A percentile compares a stretch with the other conserved stretches of the same genome.
These are phyloP conservation scores for Idris sp. DNA, from an alignment of 1,140 invertebrate species.

Conservation along the genomic window DNA sequence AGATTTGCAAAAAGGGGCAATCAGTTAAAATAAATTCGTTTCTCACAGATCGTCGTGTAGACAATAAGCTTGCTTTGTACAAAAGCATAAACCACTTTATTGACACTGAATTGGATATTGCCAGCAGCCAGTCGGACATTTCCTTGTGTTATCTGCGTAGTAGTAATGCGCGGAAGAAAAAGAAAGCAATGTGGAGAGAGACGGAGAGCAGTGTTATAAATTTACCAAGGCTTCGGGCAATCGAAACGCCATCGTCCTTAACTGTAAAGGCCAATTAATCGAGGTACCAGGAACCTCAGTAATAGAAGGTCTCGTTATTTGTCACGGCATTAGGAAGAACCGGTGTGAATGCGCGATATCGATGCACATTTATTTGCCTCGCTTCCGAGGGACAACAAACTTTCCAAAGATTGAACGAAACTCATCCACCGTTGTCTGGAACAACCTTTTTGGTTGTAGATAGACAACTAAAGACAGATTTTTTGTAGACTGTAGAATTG, in stretches of 20 bases:
- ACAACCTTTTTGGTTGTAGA: too few relatives aligned
- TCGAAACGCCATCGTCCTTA: slow-evolving; percentile 63
- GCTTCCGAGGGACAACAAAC: slow-evolving; percentile 54
- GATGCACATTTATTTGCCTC: slow-evolving; percentile 58
- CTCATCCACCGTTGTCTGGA: slow-evolving; percentile 26
- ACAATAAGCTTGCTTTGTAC: slow-evolving; percentile 47
- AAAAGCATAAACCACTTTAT: slow-evolving; percentile 67
- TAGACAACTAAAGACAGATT: too few relatives aligned
- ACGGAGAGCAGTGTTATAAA: slow-evolving; percentile 65
- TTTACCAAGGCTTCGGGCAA: slow-evolving; percentile 64
- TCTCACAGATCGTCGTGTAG: slow-evolving; percentile 58
- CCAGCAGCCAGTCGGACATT: slow-evolving; percentile 52
- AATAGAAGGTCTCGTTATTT: slow-evolving; percentile 69
- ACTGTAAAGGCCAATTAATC: slow-evolving; percentile 73
- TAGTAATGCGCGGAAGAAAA: slow-evolving; percentile 39
- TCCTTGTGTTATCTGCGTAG: slow-evolving; percentile 56
- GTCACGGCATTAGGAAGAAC: slow-evolving; percentile 65
- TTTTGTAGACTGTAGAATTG: too few relatives aligned
- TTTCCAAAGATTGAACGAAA: slow-evolving; percentile 48
- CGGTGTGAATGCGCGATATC: slow-evolving; percentile 60
- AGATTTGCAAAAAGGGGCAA: slow-evolving; percentile 56
- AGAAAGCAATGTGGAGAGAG: slow-evolving; percentile 24
- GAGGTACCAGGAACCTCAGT: slow-evolving; percentile 65
- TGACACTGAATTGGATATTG: slow-evolving; percentile 61
- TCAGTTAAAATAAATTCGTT: slow-evolving; percentile 51